Conservation (phyloP, 1,140 invertebrate genomes). For the Helicoverpa armigera region DNA sequence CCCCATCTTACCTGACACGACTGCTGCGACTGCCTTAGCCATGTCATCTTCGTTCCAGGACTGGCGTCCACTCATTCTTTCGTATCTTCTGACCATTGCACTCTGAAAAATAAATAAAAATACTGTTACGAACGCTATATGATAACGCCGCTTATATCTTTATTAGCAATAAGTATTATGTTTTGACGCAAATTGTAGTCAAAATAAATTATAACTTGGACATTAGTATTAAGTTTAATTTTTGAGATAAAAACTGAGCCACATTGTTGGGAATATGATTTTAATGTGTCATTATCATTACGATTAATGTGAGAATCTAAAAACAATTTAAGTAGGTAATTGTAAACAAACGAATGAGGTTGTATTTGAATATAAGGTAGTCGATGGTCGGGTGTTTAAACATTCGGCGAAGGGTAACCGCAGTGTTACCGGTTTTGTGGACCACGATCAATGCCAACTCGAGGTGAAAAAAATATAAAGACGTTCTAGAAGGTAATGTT, state of each 20-base stretch:
- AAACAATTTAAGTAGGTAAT: not conserved
- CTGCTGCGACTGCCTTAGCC: constrained; percentile 82
- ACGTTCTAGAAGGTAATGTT: constrained; percentile 71
- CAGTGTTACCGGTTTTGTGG: constrained; percentile 80
- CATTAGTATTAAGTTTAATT: not conserved
- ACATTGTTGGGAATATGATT: not conserved
- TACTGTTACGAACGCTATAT: not conserved
- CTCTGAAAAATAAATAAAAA: constrained; percentile 68
- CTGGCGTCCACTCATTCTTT: constrained; percentile 85
- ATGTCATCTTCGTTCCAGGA: constrained; percentile 85
- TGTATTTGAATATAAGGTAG: constrained; percentile 59
- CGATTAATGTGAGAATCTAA: constrained; percentile 19
- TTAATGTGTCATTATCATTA: constrained; percentile 11
- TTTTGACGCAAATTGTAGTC: constrained; percentile 32
- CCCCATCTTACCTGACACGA: constrained; percentile 85
- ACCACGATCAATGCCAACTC: constrained; percentile 78
- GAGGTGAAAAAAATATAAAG: constrained; percentile 77
- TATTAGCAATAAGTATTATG: not conserved
- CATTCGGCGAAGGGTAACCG: constrained; percentile 81
- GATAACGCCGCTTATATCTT: constrained; percentile 3
- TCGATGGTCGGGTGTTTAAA: constrained; percentile 58
- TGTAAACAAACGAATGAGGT: constrained; percentile 15
- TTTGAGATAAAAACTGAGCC: not conserved
- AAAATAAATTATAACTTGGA: constrained; percentile 13
- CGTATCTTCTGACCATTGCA: constrained; percentile 84